Evolutionary conservation across 2,797 vertebrate species (phyloP).

Genomic region (Holocentrus rufus): DNA sequence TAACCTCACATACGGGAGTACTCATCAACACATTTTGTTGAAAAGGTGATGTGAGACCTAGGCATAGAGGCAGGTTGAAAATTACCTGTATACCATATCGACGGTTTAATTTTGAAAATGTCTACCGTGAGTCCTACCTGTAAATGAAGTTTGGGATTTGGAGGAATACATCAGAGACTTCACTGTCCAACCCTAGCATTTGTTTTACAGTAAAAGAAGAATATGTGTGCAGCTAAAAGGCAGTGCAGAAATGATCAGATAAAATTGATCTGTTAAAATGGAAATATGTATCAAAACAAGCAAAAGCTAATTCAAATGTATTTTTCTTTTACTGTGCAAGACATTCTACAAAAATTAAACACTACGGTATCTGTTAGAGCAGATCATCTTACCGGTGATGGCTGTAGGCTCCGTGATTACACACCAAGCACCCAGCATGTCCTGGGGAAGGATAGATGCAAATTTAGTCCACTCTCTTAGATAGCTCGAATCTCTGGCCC

Average conservation of each 20-base stretch:
- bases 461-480: conserved; percentile 33
- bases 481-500: conserved; percentile 53
- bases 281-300: background rate
- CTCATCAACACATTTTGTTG: too few species aligned
- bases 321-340: background rate
- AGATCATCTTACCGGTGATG: conserved; percentile 16
- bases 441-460: conserved; percentile 46
- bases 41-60: too few species aligned
- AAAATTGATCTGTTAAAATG: too few species aligned
- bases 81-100: too few species aligned
- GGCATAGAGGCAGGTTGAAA: too few species aligned
- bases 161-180: too few species aligned
- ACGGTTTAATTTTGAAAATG: too few species aligned
- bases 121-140: too few species aligned
- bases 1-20: too few species aligned
- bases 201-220: background rate
- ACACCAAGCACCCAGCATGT: conserved; percentile 46
- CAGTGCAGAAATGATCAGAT: too few species aligned
- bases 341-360: background rate
- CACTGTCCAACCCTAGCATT: too few species aligned
- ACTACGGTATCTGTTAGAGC: conserved; percentile 17
- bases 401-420: conserved; percentile 45
- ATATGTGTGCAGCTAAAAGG: background rate
- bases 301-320: background rate
- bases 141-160: background rate